Conservation (phyloP, 1,140 invertebrate species). For the Cherax destructor region DNA sequence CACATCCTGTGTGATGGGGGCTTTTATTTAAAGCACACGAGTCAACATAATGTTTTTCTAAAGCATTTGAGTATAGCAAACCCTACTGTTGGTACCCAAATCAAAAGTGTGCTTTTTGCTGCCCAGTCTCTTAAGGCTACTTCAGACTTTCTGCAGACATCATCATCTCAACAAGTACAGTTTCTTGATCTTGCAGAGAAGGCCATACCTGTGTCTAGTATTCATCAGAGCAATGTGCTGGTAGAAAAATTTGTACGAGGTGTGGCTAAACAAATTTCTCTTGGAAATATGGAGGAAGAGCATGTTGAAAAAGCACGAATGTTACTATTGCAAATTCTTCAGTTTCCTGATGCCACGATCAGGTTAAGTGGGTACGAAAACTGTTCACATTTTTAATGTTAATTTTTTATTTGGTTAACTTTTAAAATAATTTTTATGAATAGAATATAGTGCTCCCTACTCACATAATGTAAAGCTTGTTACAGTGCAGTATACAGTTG, state of each 20-base stretch:
- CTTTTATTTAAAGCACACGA: constrained; percentile 26
- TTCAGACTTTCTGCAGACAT: constrained; percentile 24
- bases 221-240: constrained; percentile 39
- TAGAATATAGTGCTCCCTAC: too few relatives aligned
- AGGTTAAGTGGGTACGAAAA: constrained; percentile 30
- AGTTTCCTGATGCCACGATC: constrained; percentile 18
- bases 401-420: too few relatives aligned
- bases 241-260: constrained; percentile 45
- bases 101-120: constrained; percentile 41
- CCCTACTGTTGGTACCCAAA: not conserved
- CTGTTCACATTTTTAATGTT: not conserved
- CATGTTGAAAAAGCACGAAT: not conserved
- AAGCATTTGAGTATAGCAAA: constrained; percentile 25
- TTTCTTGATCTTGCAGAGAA: constrained; percentile 43
- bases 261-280: constrained; percentile 22
- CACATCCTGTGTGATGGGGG: constrained; percentile 37
- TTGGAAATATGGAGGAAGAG: not conserved
- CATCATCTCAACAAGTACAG: constrained; percentile 23
- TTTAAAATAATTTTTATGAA: too few relatives aligned
- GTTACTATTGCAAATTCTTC: constrained; percentile 18
- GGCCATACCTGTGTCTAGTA: constrained; percentile 1
- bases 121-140: constrained; percentile 24
- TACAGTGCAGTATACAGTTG: too few relatives aligned
- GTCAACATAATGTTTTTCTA: constrained; percentile 21
- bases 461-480: too few relatives aligned